A percentile compares a stretch with the other conserved stretches of the same genome.
phyloP scores from a whole-genome alignment of 2,888 invertebrate species.

The Laspeyria flexula region DNA sequence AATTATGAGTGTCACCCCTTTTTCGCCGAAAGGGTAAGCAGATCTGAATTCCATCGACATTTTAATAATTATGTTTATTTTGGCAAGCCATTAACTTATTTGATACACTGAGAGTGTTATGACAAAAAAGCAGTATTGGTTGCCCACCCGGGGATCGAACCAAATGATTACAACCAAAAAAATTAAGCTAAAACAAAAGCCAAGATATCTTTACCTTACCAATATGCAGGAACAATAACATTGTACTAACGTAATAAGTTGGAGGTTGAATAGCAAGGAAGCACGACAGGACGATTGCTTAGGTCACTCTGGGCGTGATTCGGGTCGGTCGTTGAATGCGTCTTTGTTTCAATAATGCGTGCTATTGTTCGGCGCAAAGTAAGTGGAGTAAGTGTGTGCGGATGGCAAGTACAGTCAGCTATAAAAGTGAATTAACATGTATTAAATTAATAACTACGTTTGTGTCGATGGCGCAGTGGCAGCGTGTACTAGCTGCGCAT shows the following conservation, averaged over 20 bases:
- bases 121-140: too few relatives aligned
- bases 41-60: too few relatives aligned
- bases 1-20: too few relatives aligned
- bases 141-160: too few relatives aligned
- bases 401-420: constrained; percentile 1
- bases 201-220: background rate
- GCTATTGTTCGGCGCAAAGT: constrained; percentile 36
- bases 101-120: too few relatives aligned
- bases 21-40: too few relatives aligned
- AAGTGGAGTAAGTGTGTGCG: constrained; percentile 19
- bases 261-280: constrained; percentile 1
- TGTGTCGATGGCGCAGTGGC: too few relatives aligned
- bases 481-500: too few relatives aligned
- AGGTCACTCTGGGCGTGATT: constrained; percentile 41
- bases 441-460: too few relatives aligned
- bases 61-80: too few relatives aligned
- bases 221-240: background rate
- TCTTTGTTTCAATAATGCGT: constrained; percentile 47
- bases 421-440: background rate
- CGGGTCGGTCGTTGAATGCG: constrained; percentile 42
- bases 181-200: background rate
- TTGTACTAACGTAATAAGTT: background rate
- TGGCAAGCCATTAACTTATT: too few relatives aligned
- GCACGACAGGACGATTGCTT: constrained; percentile 6
- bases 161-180: background rate